Evolutionary conservation across 2,797 vertebrate genomes (phyloP).

Genomic region (Tolypeutes matacus): DNA sequence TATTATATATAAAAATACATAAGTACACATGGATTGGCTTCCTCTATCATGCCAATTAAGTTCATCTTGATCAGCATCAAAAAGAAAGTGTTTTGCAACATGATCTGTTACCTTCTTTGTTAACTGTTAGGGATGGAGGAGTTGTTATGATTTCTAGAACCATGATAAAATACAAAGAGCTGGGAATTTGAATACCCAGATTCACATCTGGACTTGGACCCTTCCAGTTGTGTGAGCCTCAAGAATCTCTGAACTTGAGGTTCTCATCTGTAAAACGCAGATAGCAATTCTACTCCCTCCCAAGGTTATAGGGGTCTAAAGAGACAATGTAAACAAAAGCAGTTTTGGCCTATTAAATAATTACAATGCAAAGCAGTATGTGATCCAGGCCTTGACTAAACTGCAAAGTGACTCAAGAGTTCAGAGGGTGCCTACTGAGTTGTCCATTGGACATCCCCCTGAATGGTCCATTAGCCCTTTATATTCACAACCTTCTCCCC

Average conservation of each 20-base stretch:
- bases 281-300: background rate
- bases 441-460: background rate
- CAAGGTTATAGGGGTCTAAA: background rate
- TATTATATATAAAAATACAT: background rate
- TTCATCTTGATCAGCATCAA: background rate
- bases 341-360: background rate
- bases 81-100: background rate
- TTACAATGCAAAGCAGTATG: background rate
- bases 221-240: background rate
- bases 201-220: background rate
- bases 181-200: background rate
- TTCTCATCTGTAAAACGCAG: background rate
- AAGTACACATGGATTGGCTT: background rate
- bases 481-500: background rate
- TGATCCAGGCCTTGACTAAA: background rate
- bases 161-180: background rate
- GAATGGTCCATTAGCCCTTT: background rate
- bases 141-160: background rate
- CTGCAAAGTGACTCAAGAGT: background rate
- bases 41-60: background rate
- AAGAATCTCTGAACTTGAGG: background rate
- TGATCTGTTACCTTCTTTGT: background rate
- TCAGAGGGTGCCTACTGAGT: background rate
- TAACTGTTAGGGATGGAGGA: background rate
- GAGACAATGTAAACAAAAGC: background rate